Conservation (phyloP, 2,888 invertebrate genomes). For the Euzophera pinguis region DNA sequence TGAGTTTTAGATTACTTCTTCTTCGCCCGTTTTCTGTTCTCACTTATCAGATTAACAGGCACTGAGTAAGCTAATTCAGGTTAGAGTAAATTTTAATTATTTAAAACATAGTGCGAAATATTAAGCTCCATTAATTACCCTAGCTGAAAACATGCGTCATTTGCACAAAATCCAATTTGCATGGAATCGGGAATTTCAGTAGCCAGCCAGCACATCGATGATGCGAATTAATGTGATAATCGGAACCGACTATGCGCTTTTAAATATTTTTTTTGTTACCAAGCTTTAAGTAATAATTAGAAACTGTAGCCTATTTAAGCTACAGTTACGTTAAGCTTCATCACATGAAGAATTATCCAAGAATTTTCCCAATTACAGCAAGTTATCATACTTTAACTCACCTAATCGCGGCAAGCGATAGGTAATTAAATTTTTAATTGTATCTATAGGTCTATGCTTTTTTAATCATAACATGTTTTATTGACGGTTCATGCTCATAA, state of each 20-base stretch:
- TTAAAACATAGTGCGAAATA: conserved; percentile 5
- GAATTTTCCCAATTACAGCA: no score
- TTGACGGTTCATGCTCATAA: conserved; percentile 6
- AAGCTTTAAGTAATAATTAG: no score
- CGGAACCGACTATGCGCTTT: conserved; percentile 22
- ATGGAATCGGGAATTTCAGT: conserved; percentile 55
- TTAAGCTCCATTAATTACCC: conserved; percentile 57
- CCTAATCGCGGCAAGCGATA: no score
- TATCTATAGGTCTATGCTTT: background rate
- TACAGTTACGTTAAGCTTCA: background rate
- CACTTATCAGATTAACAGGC: background rate
- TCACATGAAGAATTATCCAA: no score
- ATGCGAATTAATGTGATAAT: conserved; percentile 64
- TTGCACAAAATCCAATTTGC: conserved; percentile 66
- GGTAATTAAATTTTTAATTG: no score
- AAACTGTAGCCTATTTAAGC: no score
- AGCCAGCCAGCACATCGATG: conserved; percentile 52
- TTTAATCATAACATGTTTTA: background rate
- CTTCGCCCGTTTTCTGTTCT: no score
- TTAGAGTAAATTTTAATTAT: background rate
- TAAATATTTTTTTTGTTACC: no score
- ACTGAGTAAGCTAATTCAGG: background rate
- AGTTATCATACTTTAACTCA: no score
- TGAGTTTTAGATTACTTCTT: no score
- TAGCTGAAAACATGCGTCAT: conserved; percentile 60